Evolutionary conservation across 2,797 vertebrate genomes (phyloP).

Genomic region (Chaetodon trifasciatus): DNA sequence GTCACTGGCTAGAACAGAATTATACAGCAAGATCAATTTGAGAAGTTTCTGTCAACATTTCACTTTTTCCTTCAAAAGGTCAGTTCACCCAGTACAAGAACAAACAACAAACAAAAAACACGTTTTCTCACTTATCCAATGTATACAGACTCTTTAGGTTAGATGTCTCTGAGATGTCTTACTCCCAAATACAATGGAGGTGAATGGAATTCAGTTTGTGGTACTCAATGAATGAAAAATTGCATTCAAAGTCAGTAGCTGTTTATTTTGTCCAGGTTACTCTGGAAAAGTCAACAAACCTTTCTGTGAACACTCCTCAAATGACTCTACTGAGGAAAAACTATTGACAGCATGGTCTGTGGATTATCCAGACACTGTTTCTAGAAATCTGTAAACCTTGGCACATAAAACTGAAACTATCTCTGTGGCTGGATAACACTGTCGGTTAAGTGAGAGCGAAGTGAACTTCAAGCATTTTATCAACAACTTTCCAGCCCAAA

Average conservation of each 20-base stretch:
- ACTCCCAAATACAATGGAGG: not conserved
- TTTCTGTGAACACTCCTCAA: not conserved
- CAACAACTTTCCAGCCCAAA: not conserved
- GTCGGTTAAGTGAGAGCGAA: not conserved
- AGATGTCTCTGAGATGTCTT: not conserved
- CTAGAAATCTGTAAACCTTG: not conserved
- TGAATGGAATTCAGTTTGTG: not conserved
- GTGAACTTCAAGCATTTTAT: not conserved
- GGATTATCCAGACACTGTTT: conserved; percentile 7
- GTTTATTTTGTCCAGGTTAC: not conserved
- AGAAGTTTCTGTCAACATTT: not conserved
- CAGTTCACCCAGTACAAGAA: too few relatives aligned
- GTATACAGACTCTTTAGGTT: not conserved
- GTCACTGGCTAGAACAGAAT: not conserved
- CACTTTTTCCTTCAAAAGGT: not conserved
- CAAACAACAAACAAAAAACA: not conserved
- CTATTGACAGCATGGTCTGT: conserved; percentile 1
- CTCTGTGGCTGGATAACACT: not conserved
- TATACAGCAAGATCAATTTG: not conserved
- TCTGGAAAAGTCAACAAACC: not conserved
- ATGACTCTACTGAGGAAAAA: not conserved
- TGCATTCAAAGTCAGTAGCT: not conserved
- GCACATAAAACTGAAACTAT: not conserved
- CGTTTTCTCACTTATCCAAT: not conserved
- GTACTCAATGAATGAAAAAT: not conserved